Base-by-base conservation (phyloP, 1,140 invertebrate species). In the Orussus abietinus region DNA sequence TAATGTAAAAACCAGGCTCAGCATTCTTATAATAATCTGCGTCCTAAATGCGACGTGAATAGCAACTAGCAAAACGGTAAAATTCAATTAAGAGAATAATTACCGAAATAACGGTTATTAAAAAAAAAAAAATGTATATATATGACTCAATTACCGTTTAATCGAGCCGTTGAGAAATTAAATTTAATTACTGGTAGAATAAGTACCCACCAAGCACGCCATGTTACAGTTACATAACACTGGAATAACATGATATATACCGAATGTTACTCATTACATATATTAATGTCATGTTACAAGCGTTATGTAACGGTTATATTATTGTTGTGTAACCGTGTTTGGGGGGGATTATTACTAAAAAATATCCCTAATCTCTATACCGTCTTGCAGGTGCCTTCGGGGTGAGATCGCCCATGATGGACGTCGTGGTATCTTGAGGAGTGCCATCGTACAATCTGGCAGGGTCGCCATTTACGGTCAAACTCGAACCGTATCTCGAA, bases 371-470 rank as follows among this genome's bases (percentile, higher is more conserved):
- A 26, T 26, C 9, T 26, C 1, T 10, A 10, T 40, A 66, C 67
- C 62, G 59, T 57, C 68, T 52, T 3, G 45, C 59, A 6, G 68
- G 68, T 42, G 68, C 56, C 47, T 66, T 69, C 5, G 68, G 68
- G 2, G 65, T 68, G 14, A 61, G 55, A 30, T 64, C 57, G 25
- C 51, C 54, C 53, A 62, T 48, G 32, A 60, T 61, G 3, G 63
- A 65, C 12, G 37, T 35, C 2, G 56, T 66, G 1, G 54, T 65
- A n/a, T 68, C 53, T 36, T 59, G 58, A 5, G 60, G 53, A 44
- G 45, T 49, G 15, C 53, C 56, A 17, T 65, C 56, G 9, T 58
- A 55, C 5, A 60, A 49, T 18, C 49, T 60, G 9, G 47, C 54
- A 12, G 59, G 53, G 56, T 60, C 55, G 1, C 58, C 65, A 29